Evolutionary conservation across 2,113 vertebrate genomes (phyloP).

Genomic region (Phaethon lepturus): DNA sequence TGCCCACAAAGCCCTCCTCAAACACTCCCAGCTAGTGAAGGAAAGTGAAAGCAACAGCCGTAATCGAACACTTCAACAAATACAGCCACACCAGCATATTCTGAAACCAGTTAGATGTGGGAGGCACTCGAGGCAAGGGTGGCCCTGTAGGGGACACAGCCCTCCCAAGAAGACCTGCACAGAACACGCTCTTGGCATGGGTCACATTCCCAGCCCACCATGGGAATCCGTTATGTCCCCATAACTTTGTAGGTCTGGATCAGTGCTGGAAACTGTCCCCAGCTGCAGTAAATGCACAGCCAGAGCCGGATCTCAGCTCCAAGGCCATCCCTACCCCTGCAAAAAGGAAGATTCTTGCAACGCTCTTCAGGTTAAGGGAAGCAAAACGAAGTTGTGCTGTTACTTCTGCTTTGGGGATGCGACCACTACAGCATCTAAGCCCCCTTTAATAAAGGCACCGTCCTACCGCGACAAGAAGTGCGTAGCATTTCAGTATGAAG

Average conservation of each 20-base stretch:
- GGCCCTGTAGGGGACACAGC: not conserved
- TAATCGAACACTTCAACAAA: not conserved
- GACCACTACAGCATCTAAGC: accelerated
- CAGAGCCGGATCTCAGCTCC: not conserved
- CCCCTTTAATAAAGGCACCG: not conserved
- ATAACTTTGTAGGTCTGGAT: too few relatives aligned
- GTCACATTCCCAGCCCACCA: not conserved
- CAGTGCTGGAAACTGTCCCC: not conserved
- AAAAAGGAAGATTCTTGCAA: not conserved
- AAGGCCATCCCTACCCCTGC: not conserved
- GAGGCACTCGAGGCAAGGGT: not conserved
- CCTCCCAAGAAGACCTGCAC: not conserved
- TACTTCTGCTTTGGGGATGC: not conserved
- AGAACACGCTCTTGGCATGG: not conserved
- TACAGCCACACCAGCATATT: not conserved
- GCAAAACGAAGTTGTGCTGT: not conserved
- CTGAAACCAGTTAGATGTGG: accelerated
- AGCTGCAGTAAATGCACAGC: accelerated
- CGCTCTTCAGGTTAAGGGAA: not conserved
- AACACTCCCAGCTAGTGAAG: not conserved
- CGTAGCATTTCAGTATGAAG: not conserved
- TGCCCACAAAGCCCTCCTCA: not conserved
- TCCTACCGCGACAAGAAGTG: too few relatives aligned
- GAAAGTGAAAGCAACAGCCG: not conserved
- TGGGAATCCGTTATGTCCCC: accelerated